Evolutionary conservation across 2,113 vertebrate species (phyloP).

Genomic region (Setophaga petechia): DNA sequence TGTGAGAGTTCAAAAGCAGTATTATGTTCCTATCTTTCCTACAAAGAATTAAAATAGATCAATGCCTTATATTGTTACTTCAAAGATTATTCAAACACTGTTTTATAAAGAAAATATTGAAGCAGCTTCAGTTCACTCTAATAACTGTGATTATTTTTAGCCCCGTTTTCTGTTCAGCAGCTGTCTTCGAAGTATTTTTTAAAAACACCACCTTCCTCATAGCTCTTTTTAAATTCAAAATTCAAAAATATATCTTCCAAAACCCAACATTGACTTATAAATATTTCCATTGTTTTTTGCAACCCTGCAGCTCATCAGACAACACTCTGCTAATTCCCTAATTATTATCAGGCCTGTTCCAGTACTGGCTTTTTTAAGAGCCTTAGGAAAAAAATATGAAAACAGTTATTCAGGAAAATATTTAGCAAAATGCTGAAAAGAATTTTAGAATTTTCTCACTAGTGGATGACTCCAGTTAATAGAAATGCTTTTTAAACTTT

Average conservation of each 20-base stretch:
- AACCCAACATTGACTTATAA: neutral
- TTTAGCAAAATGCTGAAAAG: neutral
- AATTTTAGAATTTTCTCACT: neutral
- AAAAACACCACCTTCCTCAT: neutral
- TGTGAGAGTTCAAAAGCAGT: neutral
- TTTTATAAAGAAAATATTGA: neutral
- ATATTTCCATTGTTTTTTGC: neutral
- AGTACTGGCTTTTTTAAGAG: neutral
- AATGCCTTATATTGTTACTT: neutral
- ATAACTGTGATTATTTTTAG: neutral
- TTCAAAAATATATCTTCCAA: neutral
- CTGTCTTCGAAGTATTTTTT: neutral
- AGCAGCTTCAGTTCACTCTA: neutral
- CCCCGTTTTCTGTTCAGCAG: neutral
- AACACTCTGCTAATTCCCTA: neutral
- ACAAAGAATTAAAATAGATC: neutral
- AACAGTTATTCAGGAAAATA: neutral
- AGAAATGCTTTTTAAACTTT: neutral
- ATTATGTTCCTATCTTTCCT: neutral
- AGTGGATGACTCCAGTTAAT: neutral
- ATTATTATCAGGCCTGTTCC: neutral
- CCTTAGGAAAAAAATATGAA: neutral
- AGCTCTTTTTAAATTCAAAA: neutral
- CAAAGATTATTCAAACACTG: neutral
- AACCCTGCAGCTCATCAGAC: neutral